A percentile compares a stretch with the other conserved stretches of the same genome.
Conservation (phyloP, 2,888 invertebrate genomes). For the Anodontia alba region DNA sequence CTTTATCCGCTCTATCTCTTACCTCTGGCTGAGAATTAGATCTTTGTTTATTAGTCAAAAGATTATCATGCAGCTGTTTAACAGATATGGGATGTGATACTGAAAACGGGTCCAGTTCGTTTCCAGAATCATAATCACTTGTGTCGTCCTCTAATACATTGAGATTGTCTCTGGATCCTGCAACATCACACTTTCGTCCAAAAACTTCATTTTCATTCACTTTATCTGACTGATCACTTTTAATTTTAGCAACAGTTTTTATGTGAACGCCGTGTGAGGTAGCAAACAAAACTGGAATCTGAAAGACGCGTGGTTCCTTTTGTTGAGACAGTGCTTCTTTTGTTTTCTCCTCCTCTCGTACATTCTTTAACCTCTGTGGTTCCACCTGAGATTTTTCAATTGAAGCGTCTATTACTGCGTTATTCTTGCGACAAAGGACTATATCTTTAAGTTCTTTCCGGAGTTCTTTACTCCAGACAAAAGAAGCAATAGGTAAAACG, state of each 20-base stretch:
- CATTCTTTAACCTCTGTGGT: conserved; percentile 30
- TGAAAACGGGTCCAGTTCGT: conserved; percentile 76
- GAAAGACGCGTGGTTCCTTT: conserved; percentile 62
- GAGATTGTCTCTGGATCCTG: conserved; percentile 70
- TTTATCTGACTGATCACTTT: conserved; percentile 40
- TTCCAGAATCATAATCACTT: conserved; percentile 81
- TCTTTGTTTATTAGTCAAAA: conserved; percentile 44
- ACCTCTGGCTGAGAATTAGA: conserved; percentile 72
- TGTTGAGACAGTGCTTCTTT: conserved; percentile 51
- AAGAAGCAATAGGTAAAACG: conserved; percentile 75
- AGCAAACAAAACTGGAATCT: conserved; percentile 82
- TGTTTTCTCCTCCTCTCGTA: conserved; percentile 48
- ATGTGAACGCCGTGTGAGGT: conserved; percentile 79
- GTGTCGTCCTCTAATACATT: conserved; percentile 75
- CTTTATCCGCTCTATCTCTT: conserved; percentile 29
- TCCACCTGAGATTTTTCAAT: conserved; percentile 52
- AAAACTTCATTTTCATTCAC: conserved; percentile 17
- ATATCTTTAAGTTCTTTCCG: conserved; percentile 79
- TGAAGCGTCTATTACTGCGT: conserved; percentile 74
- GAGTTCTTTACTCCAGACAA: conserved; percentile 77
- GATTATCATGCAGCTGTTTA: conserved; percentile 48
- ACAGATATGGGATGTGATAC: conserved; percentile 77
- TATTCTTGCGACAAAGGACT: conserved; percentile 78
- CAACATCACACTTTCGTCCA: conserved; percentile 79
- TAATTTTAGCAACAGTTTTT: conserved; percentile 23